These are phyloP conservation scores for Clinocottus analis DNA, from an alignment of 2,113 vertebrate species.

Conservation along the genomic window DNA sequence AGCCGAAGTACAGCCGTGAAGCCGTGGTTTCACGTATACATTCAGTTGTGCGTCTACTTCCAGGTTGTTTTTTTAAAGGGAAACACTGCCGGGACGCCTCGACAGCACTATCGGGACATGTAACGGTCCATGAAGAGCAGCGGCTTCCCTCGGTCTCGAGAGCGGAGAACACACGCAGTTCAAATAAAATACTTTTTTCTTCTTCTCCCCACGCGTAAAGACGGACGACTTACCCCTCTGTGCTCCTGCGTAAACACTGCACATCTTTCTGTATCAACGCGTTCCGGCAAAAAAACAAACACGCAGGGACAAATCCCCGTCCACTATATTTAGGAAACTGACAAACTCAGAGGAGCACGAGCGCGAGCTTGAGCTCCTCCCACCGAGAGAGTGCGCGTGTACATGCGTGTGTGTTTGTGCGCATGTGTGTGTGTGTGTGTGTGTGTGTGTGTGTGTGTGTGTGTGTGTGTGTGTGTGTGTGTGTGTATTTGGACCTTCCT, in stretches of 20 bases:
- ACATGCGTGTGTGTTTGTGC: too few relatives aligned
- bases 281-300: not conserved
- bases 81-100: not conserved
- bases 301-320: not conserved
- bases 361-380: conserved; percentile 45
- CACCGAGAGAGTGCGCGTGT: not conserved
- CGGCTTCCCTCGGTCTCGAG: not conserved
- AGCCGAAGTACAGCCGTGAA: not conserved
- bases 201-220: not conserved
- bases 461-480: too few relatives aligned
- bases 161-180: not conserved
- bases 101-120: not conserved
- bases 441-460: too few relatives aligned
- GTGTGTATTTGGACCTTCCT: not conserved
- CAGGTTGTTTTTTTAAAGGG: not conserved
- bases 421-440: too few relatives aligned
- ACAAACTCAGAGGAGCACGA: conserved; percentile 39
- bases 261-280: not conserved
- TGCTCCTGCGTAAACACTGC: not conserved
- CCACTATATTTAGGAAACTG: conserved; percentile 53
- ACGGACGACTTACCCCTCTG: conserved; percentile 39
- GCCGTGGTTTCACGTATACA: too few relatives aligned
- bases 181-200: too few relatives aligned
- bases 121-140: not conserved
- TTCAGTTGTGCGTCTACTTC: too few relatives aligned